phyloP scores from a whole-genome alignment of 2,888 invertebrate genomes.

The Macaria liturata region DNA sequence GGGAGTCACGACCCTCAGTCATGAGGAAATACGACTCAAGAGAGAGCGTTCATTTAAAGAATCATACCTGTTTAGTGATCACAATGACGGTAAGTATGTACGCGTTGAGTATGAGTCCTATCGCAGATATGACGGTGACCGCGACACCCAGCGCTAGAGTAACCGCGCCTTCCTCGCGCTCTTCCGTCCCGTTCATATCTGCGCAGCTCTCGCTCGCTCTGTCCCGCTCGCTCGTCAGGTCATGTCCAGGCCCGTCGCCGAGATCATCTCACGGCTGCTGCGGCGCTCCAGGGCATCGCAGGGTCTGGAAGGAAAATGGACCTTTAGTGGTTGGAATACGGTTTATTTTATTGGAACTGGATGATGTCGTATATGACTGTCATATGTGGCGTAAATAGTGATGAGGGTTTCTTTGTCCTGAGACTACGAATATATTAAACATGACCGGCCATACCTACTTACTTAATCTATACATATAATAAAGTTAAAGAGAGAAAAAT shows the following conservation, averaged over 20 bases:
- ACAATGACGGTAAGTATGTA: conserved; percentile 89
- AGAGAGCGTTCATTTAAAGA: too few relatives aligned
- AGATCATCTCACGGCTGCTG: conserved; percentile 74
- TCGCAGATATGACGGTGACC: conserved; percentile 86
- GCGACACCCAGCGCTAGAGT: conserved; percentile 86
- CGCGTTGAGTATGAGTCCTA: conserved; percentile 89
- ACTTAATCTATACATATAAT: too few relatives aligned
- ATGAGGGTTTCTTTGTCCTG: too few relatives aligned
- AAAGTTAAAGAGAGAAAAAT: too few relatives aligned
- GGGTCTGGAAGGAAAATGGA: conserved; percentile 4
- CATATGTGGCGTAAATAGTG: too few relatives aligned
- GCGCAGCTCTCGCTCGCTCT: conserved; percentile 50
- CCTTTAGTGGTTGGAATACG: background rate
- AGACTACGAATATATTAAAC: too few relatives aligned
- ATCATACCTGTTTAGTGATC: conserved; percentile 86
- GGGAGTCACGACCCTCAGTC: too few relatives aligned
- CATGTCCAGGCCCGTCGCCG: conserved; percentile 46
- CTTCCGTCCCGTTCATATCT: conserved; percentile 77
- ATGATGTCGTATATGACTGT: too few relatives aligned
- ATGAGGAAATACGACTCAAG: too few relatives aligned
- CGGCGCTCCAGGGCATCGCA: conserved; percentile 74
- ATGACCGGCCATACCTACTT: too few relatives aligned
- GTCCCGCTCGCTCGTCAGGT: conserved; percentile 47
- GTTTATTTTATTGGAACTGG: background rate
- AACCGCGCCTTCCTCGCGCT: conserved; percentile 83